These are phyloP conservation scores for Aproaerema taeniolella DNA, from an alignment of 2,888 invertebrate species.

Conservation along the genomic window DNA sequence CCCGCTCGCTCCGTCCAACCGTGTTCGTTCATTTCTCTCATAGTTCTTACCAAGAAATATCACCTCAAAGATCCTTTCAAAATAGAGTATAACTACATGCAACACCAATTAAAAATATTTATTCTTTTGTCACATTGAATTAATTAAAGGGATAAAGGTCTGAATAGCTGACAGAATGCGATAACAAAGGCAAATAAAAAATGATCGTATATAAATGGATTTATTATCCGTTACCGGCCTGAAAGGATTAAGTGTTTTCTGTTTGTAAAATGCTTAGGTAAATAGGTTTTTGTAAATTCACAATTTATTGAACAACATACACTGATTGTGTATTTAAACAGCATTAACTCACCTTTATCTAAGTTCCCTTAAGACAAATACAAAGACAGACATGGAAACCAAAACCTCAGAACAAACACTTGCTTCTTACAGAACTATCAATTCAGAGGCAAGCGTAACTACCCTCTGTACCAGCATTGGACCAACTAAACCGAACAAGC, in stretches of 20 bases:
- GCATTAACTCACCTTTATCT: too few species aligned
- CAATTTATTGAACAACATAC: too few species aligned
- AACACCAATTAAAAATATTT: conserved; percentile 10
- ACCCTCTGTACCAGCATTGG: too few species aligned
- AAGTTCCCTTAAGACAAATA: too few species aligned
- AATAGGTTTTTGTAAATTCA: not conserved
- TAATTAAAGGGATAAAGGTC: conserved; percentile 16
- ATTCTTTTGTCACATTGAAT: conserved; percentile 17
- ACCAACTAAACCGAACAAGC: too few species aligned
- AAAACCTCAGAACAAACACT: too few species aligned
- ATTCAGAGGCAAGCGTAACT: too few species aligned
- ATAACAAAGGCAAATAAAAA: not conserved
- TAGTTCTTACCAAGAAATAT: conserved; percentile 42
- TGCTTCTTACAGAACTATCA: too few species aligned
- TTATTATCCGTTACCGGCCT: not conserved
- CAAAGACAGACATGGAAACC: too few species aligned
- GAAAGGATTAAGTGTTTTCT: not conserved
- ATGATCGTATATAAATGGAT: conserved; percentile 1
- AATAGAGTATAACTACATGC: conserved; percentile 9
- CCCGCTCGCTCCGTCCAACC: conserved; percentile 27
- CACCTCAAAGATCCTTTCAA: conserved; percentile 29
- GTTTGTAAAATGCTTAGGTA: not conserved
- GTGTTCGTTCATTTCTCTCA: conserved; percentile 33
- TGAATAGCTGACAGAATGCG: not conserved
- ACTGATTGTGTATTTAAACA: too few species aligned